Percentiles rank a stretch among this genome's conserved stretches.
Conservation (phyloP, 2,113 vertebrate species). For the Zosterops pallidus region DNA sequence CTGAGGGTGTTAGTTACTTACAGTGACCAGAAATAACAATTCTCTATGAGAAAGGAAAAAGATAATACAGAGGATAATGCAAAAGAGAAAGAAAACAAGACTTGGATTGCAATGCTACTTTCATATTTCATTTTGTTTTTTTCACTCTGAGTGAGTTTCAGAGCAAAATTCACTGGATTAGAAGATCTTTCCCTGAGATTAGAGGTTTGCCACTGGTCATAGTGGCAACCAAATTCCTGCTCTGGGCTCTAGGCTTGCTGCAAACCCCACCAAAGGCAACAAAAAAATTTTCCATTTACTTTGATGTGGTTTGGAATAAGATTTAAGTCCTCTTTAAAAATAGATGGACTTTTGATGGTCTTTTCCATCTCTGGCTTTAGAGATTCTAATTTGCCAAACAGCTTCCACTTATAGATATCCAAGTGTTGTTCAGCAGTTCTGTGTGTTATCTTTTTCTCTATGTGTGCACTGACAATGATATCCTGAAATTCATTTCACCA, state of each 20-base stretch:
- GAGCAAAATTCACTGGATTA: background rate
- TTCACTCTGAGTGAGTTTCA: background rate
- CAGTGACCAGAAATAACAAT: constrained; percentile 72
- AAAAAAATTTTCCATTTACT: background rate
- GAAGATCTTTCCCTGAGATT: background rate
- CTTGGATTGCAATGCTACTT: background rate
- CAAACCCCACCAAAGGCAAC: background rate
- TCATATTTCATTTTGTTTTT: background rate
- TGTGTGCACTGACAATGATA: constrained; percentile 5
- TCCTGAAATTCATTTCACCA: background rate
- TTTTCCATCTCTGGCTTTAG: background rate
- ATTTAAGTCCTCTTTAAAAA: background rate
- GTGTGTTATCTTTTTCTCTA: constrained; percentile 53
- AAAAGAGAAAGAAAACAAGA: background rate
- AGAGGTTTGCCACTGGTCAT: background rate
- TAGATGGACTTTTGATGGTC: background rate
- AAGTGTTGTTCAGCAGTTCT: constrained; percentile 26
- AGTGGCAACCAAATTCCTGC: background rate
- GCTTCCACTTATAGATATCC: background rate
- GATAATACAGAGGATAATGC: constrained; percentile 57
- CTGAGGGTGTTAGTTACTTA: constrained; percentile 61
- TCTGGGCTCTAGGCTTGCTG: background rate
- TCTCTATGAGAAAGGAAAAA: constrained; percentile 51
- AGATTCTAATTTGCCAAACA: background rate
- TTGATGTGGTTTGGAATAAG: background rate